phyloP scores from a whole-genome alignment of 2,888 invertebrate genomes.

The Agrilus mali region DNA sequence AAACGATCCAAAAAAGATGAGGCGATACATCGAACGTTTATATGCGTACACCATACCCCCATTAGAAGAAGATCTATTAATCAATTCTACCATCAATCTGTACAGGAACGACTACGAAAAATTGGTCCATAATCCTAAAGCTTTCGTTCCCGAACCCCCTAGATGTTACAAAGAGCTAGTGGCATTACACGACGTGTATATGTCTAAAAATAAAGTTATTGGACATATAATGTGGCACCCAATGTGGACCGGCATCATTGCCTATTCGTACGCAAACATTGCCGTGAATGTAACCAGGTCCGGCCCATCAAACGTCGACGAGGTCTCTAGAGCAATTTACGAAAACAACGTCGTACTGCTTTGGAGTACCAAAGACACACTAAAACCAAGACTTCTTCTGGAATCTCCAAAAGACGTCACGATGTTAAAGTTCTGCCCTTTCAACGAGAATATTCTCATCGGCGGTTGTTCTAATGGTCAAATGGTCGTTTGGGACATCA shows the following conservation, averaged over 20 bases:
- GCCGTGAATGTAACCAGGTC: constrained; percentile 38
- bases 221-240: constrained; percentile 58
- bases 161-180: constrained; percentile 41
- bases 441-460: constrained; percentile 52
- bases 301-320: constrained; percentile 27
- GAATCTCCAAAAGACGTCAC: constrained; percentile 55
- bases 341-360: constrained; percentile 54
- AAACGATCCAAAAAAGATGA: constrained; percentile 22
- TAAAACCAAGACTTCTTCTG: constrained; percentile 56
- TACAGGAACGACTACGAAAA: constrained; percentile 49
- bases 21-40: constrained; percentile 23
- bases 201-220: constrained; percentile 53
- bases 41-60: constrained; percentile 18
- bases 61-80: constrained; percentile 23
- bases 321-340: constrained; percentile 36
- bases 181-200: constrained; percentile 50
- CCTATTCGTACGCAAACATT: constrained; percentile 50
- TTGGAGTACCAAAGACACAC: constrained; percentile 61
- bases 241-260: constrained; percentile 53
- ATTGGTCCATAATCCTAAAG: constrained; percentile 26
- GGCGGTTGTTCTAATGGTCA: constrained; percentile 65
- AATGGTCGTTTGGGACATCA: constrained; percentile 58
- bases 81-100: constrained; percentile 39
- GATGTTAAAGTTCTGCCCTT: constrained; percentile 53
- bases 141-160: constrained; percentile 18